Percentiles rank a stretch among this genome's conserved stretches.
phyloP scores from a whole-genome alignment of 2,797 vertebrate species.

The Selene dorsalis region DNA sequence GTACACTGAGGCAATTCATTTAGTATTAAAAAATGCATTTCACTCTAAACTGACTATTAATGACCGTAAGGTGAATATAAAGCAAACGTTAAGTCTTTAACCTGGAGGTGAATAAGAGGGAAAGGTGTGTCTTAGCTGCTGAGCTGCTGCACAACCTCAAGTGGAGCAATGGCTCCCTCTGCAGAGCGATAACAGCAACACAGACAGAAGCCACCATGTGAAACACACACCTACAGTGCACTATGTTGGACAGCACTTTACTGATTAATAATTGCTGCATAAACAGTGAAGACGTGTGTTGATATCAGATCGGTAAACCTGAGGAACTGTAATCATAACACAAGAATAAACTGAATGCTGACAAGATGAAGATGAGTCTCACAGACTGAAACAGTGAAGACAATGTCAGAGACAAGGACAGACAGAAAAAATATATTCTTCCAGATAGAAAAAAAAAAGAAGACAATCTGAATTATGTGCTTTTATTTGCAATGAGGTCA shows the following conservation, averaged over 20 bases:
- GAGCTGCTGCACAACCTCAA: slow-evolving; percentile 11
- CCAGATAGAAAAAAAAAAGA: slow-evolving; percentile 26
- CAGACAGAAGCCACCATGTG: not conserved
- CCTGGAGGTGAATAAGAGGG: slow-evolving; percentile 6
- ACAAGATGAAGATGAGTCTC: slow-evolving; percentile 14
- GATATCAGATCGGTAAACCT: not conserved
- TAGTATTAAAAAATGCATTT: slow-evolving; percentile 18
- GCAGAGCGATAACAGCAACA: slow-evolving; percentile 42
- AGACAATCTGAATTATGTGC: not conserved
- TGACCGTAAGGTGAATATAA: slow-evolving; percentile 29
- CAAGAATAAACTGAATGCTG: not conserved
- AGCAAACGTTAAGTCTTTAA: slow-evolving; percentile 24
- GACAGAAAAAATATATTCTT: slow-evolving; percentile 23
- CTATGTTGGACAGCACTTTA: not conserved
- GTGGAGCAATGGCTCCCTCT: slow-evolving; percentile 79
- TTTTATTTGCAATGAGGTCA: slow-evolving; percentile 27
- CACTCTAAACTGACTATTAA: slow-evolving; percentile 34
- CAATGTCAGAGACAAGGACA: not conserved
- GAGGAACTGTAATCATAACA: slow-evolving; percentile 21
- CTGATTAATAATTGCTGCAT: not conserved
- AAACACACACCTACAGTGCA: not conserved
- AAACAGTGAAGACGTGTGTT: not conserved
- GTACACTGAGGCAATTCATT: slow-evolving; percentile 35
- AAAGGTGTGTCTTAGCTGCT: not conserved
- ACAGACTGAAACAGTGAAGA: slow-evolving; percentile 19